Evolutionary conservation across 2,797 vertebrate genomes (phyloP), one percentile per base, ranked within the genome.

Genomic region (Todus mexicanus): DNA sequence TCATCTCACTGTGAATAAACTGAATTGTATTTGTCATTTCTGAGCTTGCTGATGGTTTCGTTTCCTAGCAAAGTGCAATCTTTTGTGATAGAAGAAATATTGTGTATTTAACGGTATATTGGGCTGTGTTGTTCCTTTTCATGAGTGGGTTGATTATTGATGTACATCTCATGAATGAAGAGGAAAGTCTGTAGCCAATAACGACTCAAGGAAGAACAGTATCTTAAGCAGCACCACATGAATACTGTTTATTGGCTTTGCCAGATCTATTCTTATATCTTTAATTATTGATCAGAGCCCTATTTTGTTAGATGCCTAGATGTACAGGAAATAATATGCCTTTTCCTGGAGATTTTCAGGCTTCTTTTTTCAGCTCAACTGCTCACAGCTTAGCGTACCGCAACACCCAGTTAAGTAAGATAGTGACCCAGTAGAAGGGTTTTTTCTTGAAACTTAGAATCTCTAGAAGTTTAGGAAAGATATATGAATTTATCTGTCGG

Each of bases 21-120:
- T 26, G 85, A 92, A 94, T 86, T 76, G 31, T 70, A 84, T 92
- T 91, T 96, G 87, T 93, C 60, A 91, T 93, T 95, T 95, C 40
- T 84, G 83, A 92, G 51, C 51, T 69, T 84, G 40, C 12, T 86
- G 71, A 47, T 42, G n/a, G 23, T 68, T 78, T 86, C n/a, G 45
- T 16, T 88, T 47, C n/a, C 48, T 53, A 78, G 40, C 4, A 78
- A 92, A 92, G 26, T 74, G 27, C 40, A 77, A 38, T 50, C 37
- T 86, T 86, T 64, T 92, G 11, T 70, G 66, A 54, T 63, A 64
- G 35, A 81, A 35, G 40, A 81, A 72, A 88, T 65, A 81, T 5
- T 79, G 40, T 70, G 33, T 72, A 54, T 88, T 86, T 84, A 80
- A 66, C 60, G 72, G 15, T 42, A 43, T 66, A 75, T 37, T 71